phyloP scores from a whole-genome alignment of 2,888 invertebrate genomes.

The Phragmatobia fuliginosa region DNA sequence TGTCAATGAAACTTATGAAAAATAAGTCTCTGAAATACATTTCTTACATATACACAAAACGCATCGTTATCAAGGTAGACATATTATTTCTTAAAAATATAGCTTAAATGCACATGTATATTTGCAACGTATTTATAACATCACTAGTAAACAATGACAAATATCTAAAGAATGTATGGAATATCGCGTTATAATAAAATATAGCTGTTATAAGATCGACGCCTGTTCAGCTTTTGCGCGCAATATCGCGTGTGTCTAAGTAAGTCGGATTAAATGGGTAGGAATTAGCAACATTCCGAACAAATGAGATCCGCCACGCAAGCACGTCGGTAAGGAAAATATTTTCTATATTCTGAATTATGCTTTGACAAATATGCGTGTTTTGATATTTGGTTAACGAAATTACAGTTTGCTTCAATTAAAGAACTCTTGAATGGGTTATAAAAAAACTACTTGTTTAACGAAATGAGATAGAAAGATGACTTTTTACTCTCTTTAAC shows the following conservation, averaged over 20 bases:
- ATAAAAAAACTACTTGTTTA: not conserved
- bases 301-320: slow-evolving; percentile 33
- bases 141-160: slow-evolving; percentile 1
- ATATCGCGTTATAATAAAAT: slow-evolving; percentile 12
- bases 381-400: not conserved
- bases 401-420: not conserved
- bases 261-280: slow-evolving; percentile 32
- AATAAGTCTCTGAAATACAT: too few species aligned
- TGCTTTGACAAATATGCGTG: not conserved
- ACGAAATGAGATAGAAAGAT: not conserved
- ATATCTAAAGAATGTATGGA: slow-evolving; percentile 14
- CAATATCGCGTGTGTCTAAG: slow-evolving; percentile 37
- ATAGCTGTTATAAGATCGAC: slow-evolving; percentile 21
- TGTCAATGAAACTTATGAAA: too few species aligned
- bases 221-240: slow-evolving; percentile 35
- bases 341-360: slow-evolving; percentile 8
- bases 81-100: too few species aligned
- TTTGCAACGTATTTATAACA: not conserved
- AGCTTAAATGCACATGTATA: too few species aligned
- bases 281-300: slow-evolving; percentile 42
- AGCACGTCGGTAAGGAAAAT: slow-evolving; percentile 17
- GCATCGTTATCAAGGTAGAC: too few species aligned
- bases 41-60: too few species aligned
- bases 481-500: not conserved
- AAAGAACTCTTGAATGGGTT: not conserved